phyloP scores from a whole-genome alignment of 2,888 invertebrate genomes.

The Andrena bicolor region DNA sequence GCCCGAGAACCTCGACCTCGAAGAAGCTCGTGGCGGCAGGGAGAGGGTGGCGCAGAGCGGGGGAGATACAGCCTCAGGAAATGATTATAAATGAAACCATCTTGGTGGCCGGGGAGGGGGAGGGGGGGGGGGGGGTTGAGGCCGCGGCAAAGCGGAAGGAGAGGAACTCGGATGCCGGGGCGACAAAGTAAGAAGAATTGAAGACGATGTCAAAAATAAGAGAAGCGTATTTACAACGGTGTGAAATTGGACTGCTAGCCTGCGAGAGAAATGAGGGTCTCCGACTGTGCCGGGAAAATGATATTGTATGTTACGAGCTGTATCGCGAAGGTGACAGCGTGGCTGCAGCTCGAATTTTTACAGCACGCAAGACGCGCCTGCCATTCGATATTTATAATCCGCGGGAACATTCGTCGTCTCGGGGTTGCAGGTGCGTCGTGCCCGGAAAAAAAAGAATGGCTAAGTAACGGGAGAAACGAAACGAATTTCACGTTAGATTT shows the following conservation, averaged over 20 bases:
- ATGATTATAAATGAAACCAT: slow-evolving; percentile 84
- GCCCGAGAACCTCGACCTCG: slow-evolving; percentile 55
- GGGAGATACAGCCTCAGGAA: slow-evolving; percentile 80
- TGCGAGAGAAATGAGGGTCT: slow-evolving; percentile 79
- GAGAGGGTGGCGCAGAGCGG: slow-evolving; percentile 19
- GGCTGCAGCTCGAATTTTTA: slow-evolving; percentile 56
- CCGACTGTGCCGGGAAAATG: slow-evolving; percentile 76
- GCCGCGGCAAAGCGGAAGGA: slow-evolving; percentile 63
- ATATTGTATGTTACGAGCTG: slow-evolving; percentile 76
- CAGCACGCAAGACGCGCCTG: slow-evolving; percentile 51
- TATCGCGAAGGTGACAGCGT: slow-evolving; percentile 65
- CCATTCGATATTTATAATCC: slow-evolving; percentile 72
- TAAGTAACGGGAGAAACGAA: slow-evolving; percentile 30
- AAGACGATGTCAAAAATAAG: slow-evolving; percentile 84
- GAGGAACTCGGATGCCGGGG: slow-evolving; percentile 75
- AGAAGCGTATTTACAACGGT: slow-evolving; percentile 84
- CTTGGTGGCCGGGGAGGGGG: slow-evolving; percentile 70
- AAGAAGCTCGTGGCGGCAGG: slow-evolving; percentile 28
- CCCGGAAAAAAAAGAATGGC: slow-evolving; percentile 22
- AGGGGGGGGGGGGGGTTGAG: slow-evolving; percentile 70
- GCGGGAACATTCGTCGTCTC: slow-evolving; percentile 27
- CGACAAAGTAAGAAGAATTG: slow-evolving; percentile 84
- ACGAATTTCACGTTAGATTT: slow-evolving; percentile 46
- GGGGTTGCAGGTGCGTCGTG: slow-evolving; percentile 31
- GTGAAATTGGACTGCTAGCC: slow-evolving; percentile 83